Percentiles rank a stretch among this genome's conserved stretches.
Evolutionary conservation across 2,113 vertebrate genomes (phyloP).

Genomic region (Corythaeola cristata): DNA sequence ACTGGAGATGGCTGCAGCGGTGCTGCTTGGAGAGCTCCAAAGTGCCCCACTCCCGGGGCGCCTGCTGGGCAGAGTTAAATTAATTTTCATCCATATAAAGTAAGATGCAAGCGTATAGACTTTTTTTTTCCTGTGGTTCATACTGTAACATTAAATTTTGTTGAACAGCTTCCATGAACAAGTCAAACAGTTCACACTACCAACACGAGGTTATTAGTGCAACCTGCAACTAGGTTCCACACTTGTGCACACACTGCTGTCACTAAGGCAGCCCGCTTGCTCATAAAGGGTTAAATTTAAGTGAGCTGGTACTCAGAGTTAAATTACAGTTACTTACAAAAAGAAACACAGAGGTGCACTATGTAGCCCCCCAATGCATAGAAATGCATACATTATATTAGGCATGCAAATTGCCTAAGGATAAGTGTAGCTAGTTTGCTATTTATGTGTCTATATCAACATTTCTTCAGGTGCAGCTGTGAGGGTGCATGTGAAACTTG

Average conservation of each 20-base stretch:
- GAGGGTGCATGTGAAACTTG: background rate
- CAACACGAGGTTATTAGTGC: background rate
- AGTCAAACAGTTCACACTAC: background rate
- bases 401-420: background rate
- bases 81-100: background rate
- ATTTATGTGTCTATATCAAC: background rate
- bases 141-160: background rate
- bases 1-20: too few relatives aligned
- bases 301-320: background rate
- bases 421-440: background rate
- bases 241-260: background rate
- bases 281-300: background rate
- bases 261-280: background rate
- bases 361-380: background rate
- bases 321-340: background rate
- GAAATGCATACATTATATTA: background rate
- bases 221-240: background rate
- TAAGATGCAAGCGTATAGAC: background rate
- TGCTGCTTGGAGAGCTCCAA: too few relatives aligned
- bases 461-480: background rate
- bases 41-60: too few relatives aligned
- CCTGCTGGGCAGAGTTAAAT: background rate
- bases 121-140: background rate
- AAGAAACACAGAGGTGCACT: background rate
- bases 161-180: background rate